phyloP scores from a whole-genome alignment of 2,797 vertebrate genomes.

The Parambassis ranga region DNA sequence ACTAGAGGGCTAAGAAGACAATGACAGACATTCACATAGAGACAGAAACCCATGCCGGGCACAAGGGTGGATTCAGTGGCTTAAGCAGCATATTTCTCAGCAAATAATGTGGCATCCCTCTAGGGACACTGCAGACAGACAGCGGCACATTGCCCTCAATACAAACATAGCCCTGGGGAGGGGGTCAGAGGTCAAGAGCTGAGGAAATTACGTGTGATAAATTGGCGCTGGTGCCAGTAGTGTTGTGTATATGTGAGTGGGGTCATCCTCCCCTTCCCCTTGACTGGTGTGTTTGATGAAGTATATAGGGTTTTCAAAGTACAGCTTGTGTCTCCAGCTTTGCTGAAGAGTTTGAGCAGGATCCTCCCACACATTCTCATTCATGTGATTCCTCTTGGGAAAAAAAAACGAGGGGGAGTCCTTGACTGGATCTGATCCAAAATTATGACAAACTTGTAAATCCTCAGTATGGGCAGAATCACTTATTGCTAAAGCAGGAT shows the following conservation, averaged over 20 bases:
- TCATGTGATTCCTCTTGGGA: slow-evolving; percentile 31
- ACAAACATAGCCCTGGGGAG: slow-evolving; percentile 51
- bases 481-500: neutral
- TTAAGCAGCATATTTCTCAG: slow-evolving; percentile 39
- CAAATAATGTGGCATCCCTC: slow-evolving; percentile 34
- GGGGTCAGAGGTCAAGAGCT: slow-evolving; percentile 61
- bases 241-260: slow-evolving; percentile 38
- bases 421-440: slow-evolving; percentile 39
- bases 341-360: slow-evolving; percentile 28
- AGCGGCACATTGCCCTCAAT: slow-evolving; percentile 41
- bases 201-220: slow-evolving; percentile 67
- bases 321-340: slow-evolving; percentile 18
- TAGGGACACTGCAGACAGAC: slow-evolving; percentile 44
- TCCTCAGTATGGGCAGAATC: slow-evolving; percentile 1
- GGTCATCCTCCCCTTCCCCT: slow-evolving; percentile 42
- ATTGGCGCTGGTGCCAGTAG: slow-evolving; percentile 36
- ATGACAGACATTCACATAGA: slow-evolving; percentile 43
- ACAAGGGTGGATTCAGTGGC: slow-evolving; percentile 32
- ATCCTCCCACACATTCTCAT: slow-evolving; percentile 35
- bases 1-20: slow-evolving; percentile 50
- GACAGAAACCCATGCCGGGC: slow-evolving; percentile 28
- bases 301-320: slow-evolving; percentile 40
- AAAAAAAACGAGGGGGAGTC: slow-evolving; percentile 24
- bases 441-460: slow-evolving; percentile 4
- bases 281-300: slow-evolving; percentile 52